A percentile compares a stretch with the other conserved stretches of the same genome.
These are phyloP conservation scores for Solea senegalensis DNA, from an alignment of 2,113 vertebrate species.

Conservation along the genomic window DNA sequence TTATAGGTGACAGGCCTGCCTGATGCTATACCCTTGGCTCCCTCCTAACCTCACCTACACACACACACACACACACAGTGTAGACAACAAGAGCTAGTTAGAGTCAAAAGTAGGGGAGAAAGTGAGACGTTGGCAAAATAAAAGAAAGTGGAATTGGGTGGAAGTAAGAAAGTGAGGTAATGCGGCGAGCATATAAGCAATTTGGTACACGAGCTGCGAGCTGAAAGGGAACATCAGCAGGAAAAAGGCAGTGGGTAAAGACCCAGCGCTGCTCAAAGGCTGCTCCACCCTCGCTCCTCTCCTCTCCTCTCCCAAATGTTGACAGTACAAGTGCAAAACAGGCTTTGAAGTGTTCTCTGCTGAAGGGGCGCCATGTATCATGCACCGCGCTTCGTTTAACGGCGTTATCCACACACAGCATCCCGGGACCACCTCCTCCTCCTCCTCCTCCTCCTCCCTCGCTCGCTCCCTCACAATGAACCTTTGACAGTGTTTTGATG, in stretches of 20 bases:
- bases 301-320: conserved; percentile 75
- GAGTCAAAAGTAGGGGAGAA: conserved; percentile 65
- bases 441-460: conserved; percentile 30
- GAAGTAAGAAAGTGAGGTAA: conserved; percentile 66
- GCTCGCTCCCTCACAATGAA: conserved; percentile 48
- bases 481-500: conserved; percentile 67
- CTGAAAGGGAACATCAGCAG: conserved; percentile 75
- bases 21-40: conserved; percentile 72
- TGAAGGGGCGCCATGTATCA: conserved; percentile 73
- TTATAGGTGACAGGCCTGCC: conserved; percentile 79
- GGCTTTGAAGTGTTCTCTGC: conserved; percentile 81
- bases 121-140: conserved; percentile 73
- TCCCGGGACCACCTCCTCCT: conserved; percentile 74
- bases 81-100: conserved; percentile 68
- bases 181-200: conserved; percentile 69
- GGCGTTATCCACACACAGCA: conserved; percentile 75
- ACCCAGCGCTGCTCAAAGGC: conserved; percentile 79
- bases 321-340: conserved; percentile 84
- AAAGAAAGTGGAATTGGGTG: conserved; percentile 69
- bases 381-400: conserved; percentile 77
- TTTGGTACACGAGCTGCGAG: conserved; percentile 73
- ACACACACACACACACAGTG: conserved; percentile 9
- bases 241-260: conserved; percentile 78
- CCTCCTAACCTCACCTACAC: conserved; percentile 62
- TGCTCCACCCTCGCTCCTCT: conserved; percentile 77